These are phyloP conservation scores for Centruroides vittatus DNA, from an alignment of 1,140 invertebrate species.

Conservation along the genomic window DNA sequence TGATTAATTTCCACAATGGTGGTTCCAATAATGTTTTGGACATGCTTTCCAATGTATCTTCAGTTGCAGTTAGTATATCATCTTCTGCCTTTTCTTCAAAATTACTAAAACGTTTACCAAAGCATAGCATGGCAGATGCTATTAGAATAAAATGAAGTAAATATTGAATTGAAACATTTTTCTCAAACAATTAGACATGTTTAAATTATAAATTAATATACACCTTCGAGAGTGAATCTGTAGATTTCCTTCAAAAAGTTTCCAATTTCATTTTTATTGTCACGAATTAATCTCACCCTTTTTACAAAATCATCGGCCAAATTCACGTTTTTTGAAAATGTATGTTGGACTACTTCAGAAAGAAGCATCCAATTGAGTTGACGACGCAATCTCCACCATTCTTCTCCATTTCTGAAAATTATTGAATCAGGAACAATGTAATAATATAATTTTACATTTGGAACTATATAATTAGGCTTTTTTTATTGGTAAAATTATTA, in stretches of 20 bases:
- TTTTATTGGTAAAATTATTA: no score
- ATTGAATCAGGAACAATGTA: not conserved
- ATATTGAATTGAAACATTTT: not conserved
- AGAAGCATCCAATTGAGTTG: slow-evolving; percentile 58
- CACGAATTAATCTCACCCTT: slow-evolving; percentile 11
- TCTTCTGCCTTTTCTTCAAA: not conserved
- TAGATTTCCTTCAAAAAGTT: slow-evolving; percentile 56
- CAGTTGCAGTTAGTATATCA: not conserved
- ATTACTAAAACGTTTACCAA: slow-evolving; percentile 3
- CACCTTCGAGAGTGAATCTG: slow-evolving; percentile 63
- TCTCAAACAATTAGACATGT: no score
- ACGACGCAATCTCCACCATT: slow-evolving; percentile 62
- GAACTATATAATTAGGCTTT: not conserved
- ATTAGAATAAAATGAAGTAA: not conserved
- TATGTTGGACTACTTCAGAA: slow-evolving; percentile 47
- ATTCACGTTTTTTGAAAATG: slow-evolving; percentile 43
- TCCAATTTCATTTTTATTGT: slow-evolving; percentile 22
- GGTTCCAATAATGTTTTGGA: slow-evolving; percentile 13
- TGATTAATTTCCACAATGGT: slow-evolving; percentile 19
- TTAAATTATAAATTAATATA: slow-evolving; percentile 20
- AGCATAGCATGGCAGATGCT: slow-evolving; percentile 9
- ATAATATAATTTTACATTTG: not conserved
- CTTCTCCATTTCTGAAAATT: slow-evolving; percentile 53
- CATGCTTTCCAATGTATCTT: slow-evolving; percentile 11
- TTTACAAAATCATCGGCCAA: slow-evolving; percentile 48